These are phyloP conservation scores for Odocoileus virginianus DNA, from an alignment of 2,113 vertebrate genomes.

Conservation along the genomic window DNA sequence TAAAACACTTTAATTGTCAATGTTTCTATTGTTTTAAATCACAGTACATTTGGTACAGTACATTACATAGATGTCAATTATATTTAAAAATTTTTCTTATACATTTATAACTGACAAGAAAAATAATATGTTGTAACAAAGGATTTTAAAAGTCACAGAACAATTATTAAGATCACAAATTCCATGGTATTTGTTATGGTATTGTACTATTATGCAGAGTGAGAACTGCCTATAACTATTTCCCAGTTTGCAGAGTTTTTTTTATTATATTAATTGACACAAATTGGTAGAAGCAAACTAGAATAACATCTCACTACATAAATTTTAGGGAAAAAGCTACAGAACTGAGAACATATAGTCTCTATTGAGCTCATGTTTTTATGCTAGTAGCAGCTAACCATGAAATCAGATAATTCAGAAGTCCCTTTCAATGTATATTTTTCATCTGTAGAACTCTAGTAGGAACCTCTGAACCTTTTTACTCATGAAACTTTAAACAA, in stretches of 20 bases:
- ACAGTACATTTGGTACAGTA: fast-evolving
- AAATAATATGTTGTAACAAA: background rate
- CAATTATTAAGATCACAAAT: background rate
- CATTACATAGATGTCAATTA: background rate
- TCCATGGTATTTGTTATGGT: background rate
- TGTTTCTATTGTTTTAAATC: background rate
- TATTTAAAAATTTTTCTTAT: background rate
- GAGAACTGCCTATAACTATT: background rate
- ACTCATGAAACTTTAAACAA: background rate
- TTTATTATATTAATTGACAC: background rate
- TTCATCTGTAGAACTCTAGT: background rate
- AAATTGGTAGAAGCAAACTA: background rate
- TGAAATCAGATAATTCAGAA: background rate
- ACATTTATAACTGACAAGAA: background rate
- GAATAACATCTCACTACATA: background rate
- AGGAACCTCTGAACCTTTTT: background rate
- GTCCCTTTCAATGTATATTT: background rate
- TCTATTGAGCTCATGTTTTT: background rate
- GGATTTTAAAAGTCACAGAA: background rate
- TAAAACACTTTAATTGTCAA: background rate
- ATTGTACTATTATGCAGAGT: background rate
- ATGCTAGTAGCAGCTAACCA: background rate
- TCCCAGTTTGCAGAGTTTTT: background rate
- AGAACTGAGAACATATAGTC: background rate
- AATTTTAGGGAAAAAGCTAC: background rate